phyloP scores from a whole-genome alignment of 2,113 vertebrate genomes.

The Passer domesticus region DNA sequence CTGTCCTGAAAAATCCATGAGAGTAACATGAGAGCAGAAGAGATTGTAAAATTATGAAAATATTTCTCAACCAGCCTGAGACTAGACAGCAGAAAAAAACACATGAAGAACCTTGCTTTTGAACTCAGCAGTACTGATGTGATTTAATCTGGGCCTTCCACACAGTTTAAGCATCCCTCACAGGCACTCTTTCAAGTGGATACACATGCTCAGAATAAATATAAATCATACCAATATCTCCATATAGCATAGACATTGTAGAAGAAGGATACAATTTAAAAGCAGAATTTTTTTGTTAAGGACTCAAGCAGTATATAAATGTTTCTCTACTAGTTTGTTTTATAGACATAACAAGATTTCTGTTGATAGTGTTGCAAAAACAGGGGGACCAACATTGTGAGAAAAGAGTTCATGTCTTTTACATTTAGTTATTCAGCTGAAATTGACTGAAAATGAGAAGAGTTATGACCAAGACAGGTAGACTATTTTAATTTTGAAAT shows the following conservation, averaged over 20 bases:
- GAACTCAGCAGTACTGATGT: background rate
- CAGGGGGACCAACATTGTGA: rapidly evolving
- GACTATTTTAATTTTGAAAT: background rate
- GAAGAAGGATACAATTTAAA: background rate
- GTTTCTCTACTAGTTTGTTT: background rate
- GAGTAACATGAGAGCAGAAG: background rate
- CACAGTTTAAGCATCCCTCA: background rate
- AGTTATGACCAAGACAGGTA: background rate
- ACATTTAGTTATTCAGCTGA: background rate
- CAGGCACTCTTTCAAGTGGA: background rate
- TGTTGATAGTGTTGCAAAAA: background rate
- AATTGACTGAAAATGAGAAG: background rate
- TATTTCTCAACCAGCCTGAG: background rate
- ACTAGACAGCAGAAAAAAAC: background rate
- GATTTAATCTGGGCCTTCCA: background rate
- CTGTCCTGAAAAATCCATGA: background rate
- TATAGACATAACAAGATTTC: background rate
- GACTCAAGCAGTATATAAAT: background rate
- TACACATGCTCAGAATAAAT: background rate
- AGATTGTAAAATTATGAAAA: background rate
- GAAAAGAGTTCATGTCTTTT: background rate
- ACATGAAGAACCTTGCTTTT: background rate
- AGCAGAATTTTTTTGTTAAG: background rate
- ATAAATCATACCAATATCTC: background rate
- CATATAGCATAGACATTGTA: background rate